These are phyloP conservation scores for Pipra filicauda DNA, from an alignment of 2,113 vertebrate genomes.

Conservation along the genomic window DNA sequence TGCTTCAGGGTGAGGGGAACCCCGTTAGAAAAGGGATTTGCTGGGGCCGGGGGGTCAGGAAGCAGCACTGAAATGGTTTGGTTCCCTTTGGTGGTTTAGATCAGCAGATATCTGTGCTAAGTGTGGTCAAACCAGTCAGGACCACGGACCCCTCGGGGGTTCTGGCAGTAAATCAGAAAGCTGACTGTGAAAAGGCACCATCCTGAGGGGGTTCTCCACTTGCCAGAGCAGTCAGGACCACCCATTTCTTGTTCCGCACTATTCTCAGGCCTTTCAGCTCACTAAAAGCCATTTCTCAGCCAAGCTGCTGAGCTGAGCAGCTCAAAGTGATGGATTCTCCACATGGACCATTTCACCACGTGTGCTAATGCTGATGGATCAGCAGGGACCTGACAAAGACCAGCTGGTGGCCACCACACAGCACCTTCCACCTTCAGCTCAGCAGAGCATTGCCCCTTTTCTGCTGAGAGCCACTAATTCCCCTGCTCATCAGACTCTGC, in stretches of 20 bases:
- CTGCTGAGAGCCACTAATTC: background rate
- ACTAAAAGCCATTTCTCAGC: background rate
- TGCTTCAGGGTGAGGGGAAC: background rate
- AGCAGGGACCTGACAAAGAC: background rate
- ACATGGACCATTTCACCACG: background rate
- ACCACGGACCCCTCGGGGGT: rapidly evolving
- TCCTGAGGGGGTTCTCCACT: background rate
- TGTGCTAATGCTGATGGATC: background rate
- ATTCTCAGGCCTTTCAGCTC: background rate
- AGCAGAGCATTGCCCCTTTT: background rate
- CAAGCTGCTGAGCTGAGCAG: background rate
- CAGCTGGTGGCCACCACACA: background rate
- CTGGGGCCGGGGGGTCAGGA: background rate
- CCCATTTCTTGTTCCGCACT: rapidly evolving
- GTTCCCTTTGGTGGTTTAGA: background rate
- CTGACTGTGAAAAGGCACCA: background rate
- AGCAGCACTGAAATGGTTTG: background rate
- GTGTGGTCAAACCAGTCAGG: background rate
- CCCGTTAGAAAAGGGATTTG: background rate
- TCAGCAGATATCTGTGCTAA: background rate
- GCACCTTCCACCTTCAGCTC: background rate
- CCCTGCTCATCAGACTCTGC: background rate
- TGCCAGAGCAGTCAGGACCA: background rate
- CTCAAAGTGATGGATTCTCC: background rate
- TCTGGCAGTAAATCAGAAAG: background rate